phyloP scores from a whole-genome alignment of 2,888 invertebrate species.

The Rosalia funebris region DNA sequence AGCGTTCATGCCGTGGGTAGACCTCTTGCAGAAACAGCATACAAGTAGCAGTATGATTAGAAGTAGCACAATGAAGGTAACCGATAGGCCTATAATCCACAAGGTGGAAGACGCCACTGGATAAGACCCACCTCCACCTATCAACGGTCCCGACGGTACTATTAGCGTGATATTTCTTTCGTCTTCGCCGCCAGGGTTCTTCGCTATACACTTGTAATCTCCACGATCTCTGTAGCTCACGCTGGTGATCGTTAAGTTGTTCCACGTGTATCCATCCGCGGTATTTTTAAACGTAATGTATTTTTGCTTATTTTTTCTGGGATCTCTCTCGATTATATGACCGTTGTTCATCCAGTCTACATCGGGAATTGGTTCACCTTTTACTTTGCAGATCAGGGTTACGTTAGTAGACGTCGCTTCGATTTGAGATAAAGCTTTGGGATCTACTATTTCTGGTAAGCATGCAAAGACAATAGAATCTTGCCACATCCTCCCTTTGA shows the following conservation, averaged over 20 bases:
- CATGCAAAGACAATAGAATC: conserved; percentile 84
- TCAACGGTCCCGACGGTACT: conserved; percentile 43
- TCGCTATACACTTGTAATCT: conserved; percentile 77
- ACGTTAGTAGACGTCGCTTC: conserved; percentile 73
- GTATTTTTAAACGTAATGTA: conserved; percentile 59
- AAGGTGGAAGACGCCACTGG: conserved; percentile 61
- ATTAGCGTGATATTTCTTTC: conserved; percentile 79
- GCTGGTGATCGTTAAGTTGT: conserved; percentile 68
- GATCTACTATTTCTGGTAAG: conserved; percentile 77
- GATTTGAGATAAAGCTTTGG: conserved; percentile 70
- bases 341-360: conserved; percentile 80
- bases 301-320: conserved; percentile 63
- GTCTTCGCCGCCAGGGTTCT: conserved; percentile 82
- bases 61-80: conserved; percentile 65
- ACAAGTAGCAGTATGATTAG: conserved; percentile 64
- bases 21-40: conserved; percentile 58
- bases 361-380: conserved; percentile 79
- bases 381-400: conserved; percentile 77
- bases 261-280: conserved; percentile 64
- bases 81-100: conserved; percentile 64
- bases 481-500: conserved; percentile 79
- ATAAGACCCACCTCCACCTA: conserved; percentile 43
- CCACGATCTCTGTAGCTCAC: conserved; percentile 66
- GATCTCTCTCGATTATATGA: conserved; percentile 68
- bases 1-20: conserved; percentile 44